Evolutionary conservation across 2,797 vertebrate species (phyloP), one percentile per base, ranked within the genome.

Genomic region (Acipenser ruthenus): DNA sequence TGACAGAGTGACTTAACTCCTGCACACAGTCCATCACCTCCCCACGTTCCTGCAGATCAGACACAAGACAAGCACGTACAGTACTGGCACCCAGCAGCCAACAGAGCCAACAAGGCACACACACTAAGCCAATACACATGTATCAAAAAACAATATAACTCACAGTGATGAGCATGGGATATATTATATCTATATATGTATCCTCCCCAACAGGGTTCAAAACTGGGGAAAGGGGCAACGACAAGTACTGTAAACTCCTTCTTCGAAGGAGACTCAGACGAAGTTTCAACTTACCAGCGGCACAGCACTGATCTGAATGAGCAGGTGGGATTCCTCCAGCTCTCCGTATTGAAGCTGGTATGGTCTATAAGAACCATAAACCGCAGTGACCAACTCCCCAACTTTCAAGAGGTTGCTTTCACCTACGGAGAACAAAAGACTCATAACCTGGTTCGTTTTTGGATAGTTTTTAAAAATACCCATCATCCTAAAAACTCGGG

Each of bases 21-120:
- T 96, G 93, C 59, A 98, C 95, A 4, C 96, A 99, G 82, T 98
- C 96, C 6, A 98, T 90, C 15, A 98, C 89, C 65, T 99, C 96
- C 0, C 94, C 93, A 0, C 93, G 93, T 65, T 99, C 97, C 97
- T 99, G 66, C 60, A 74, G 60, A 66, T 1, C 65, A 6, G 8
- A 37, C 65, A 68, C 65, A 68, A 37, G 37, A 37, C 37, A 37
- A 37, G 4, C 37, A 37, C 37, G 5, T 63, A 68, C 65, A 68
- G n/a, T 13, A 72, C 59, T 62, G 3, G 55, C 1, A 4, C 2
- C 47, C 7, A 37, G 15, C 1, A 66, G 49, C 6, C 7, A 37
- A 23, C 1, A 66, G 47, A 11, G 23, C 23, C 23, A 11, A 4
- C 13, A 1, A 56, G 37, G 47, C 11, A 65, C 8, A 58, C 13